Evolutionary conservation across 92 coral and sea anemone species (phyloP).

Genomic region (Montipora capitata): DNA sequence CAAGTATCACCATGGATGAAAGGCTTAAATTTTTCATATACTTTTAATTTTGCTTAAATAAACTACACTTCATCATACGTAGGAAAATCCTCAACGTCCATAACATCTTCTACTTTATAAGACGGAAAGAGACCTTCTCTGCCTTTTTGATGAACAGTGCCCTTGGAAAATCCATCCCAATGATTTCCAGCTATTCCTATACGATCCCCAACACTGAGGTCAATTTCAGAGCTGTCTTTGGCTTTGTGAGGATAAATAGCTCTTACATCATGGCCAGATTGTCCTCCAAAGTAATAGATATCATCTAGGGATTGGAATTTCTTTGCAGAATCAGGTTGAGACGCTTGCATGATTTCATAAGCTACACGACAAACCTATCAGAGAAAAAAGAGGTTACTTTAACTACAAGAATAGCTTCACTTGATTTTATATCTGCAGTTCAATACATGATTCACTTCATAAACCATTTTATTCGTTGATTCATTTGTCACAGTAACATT

Average conservation of each 20-base stretch:
- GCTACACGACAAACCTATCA: constrained; percentile 95
- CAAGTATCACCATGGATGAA: too few relatives aligned
- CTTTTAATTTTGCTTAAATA: too few relatives aligned
- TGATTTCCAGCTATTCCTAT: constrained; percentile 97
- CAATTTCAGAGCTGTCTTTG: constrained; percentile 73
- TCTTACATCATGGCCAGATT: constrained; percentile 88
- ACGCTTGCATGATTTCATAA: constrained; percentile 95
- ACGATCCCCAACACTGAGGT: constrained; percentile 81
- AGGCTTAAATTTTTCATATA: too few relatives aligned
- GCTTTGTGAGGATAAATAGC: constrained; percentile 91
- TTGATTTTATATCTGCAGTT: too few relatives aligned
- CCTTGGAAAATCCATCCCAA: constrained; percentile 98
- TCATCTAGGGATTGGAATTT: constrained; percentile 96
- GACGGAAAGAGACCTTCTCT: constrained; percentile 91
- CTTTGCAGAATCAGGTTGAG: constrained; percentile 91
- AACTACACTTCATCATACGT: constrained; percentile 68
- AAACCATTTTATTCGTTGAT: too few relatives aligned
- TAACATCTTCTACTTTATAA: constrained; percentile 91
- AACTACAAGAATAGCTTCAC: too few relatives aligned
- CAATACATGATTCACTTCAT: too few relatives aligned
- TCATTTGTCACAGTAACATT: too few relatives aligned
- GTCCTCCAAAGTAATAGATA: constrained; percentile 97
- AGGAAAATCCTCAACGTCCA: constrained; percentile 92
- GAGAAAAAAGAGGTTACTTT: background rate
- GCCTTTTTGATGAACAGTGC: constrained; percentile 74